Percentiles rank a stretch among this genome's conserved stretches.
Conservation (phyloP, 2,888 invertebrate genomes). For the Cheilosia grossa region DNA sequence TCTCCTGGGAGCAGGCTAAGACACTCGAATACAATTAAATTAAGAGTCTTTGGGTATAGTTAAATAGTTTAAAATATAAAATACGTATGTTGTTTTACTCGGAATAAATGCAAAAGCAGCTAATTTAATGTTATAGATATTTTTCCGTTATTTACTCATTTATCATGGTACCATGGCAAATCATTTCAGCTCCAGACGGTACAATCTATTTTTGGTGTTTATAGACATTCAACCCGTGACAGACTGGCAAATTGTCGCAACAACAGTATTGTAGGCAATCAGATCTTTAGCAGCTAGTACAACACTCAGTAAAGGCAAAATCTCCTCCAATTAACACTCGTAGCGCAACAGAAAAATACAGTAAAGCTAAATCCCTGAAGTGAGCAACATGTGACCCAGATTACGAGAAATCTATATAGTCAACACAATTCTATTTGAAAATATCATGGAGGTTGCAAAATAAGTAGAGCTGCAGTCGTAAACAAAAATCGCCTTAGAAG, state of each 20-base stretch:
- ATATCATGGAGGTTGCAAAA: background rate
- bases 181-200: too few species aligned
- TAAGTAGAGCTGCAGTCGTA: background rate
- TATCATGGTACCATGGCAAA: too few species aligned
- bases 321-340: background rate
- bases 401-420: background rate
- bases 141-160: background rate
- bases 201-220: too few species aligned
- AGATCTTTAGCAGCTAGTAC: too few species aligned
- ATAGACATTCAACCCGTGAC: too few species aligned
- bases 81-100: conserved; percentile 10
- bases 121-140: background rate
- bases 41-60: background rate
- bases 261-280: too few species aligned
- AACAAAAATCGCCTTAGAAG: background rate
- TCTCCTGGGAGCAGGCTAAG: conserved; percentile 98
- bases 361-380: background rate
- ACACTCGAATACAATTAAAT: conserved; percentile 80
- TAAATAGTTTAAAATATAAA: conserved; percentile 34
- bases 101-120: background rate
- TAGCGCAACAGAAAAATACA: background rate
- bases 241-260: too few species aligned
- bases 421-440: background rate
- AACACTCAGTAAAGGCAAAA: background rate
- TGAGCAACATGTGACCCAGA: background rate